phyloP scores from a whole-genome alignment of 1,140 invertebrate species.

The Geopemphigus sp. region DNA sequence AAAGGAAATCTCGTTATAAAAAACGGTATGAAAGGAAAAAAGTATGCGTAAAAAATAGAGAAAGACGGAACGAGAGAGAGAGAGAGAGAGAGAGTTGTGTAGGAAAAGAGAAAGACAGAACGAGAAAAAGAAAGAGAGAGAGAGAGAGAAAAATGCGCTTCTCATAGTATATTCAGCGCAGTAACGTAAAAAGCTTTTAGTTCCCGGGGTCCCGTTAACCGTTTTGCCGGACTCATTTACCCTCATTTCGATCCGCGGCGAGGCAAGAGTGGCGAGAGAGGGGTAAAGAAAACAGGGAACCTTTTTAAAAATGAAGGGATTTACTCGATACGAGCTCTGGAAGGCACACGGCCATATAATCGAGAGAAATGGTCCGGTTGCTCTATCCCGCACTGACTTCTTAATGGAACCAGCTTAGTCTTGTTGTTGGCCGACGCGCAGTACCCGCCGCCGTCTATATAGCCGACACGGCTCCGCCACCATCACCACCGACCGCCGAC shows the following conservation, averaged over 20 bases:
- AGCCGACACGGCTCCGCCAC: neutral
- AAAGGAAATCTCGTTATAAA: neutral
- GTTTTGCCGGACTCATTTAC: conserved; percentile 49
- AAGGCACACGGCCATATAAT: conserved; percentile 44
- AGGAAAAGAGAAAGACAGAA: neutral
- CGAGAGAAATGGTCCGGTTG: conserved; percentile 49
- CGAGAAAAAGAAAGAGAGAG: neutral
- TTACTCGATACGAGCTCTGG: conserved; percentile 46
- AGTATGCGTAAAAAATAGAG: conserved; percentile 2
- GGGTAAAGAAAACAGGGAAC: conserved; percentile 41
- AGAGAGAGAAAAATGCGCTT: conserved; percentile 2
- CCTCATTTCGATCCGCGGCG: conserved; percentile 19
- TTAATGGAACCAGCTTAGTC: conserved; percentile 50
- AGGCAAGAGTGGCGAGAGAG: neutral
- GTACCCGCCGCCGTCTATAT: neutral
- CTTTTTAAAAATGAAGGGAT: conserved; percentile 50
- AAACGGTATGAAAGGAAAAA: no score
- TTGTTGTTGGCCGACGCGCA: conserved; percentile 9
- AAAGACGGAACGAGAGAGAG: neutral
- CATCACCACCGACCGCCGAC: no score
- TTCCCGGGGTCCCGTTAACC: conserved; percentile 34
- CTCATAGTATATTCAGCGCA: conserved; percentile 45
- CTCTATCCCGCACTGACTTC: conserved; percentile 37
- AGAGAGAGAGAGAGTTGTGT: neutral
- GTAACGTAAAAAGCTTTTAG: conserved; percentile 49